Evolutionary conservation across 64 coral and sea anemone species (phyloP), one percentile per base, ranked within the genome.

Genomic region (Pachyseris speciosa): DNA sequence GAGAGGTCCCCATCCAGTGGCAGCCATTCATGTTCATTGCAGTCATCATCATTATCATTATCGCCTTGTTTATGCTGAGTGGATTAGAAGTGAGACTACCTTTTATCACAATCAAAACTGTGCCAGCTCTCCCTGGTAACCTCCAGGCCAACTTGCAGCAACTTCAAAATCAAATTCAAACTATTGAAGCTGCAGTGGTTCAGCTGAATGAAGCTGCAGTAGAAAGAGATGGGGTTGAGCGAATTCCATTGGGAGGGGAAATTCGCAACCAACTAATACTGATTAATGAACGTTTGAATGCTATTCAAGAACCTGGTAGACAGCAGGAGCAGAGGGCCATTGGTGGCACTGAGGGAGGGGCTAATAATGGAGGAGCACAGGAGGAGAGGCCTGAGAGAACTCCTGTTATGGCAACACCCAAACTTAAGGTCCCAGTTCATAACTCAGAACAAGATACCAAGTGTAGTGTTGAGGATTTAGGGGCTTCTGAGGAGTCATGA

Each of bases 11-110:
- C 27, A 33, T 92, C 3, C 89, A 95, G 55, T 99, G 97, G 97
- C 97, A 99, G 73, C 97, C 97, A 47, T 64, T 95, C 17, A 66
- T 99, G 86, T 92, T 99, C 28, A 10, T 95, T 43, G 68, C 90
- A 17, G 78, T 94, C 2, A 65, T 92, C 31, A 3, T 93, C 32
- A 58, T 95, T 41, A 63, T 83, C 7, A 67, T 93, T 43, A 31
- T 99, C 24, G 73, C 41, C 26, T 52, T 93, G 38, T 86, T 99
- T 63, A 78, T 86, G 29, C 11, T 99, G 1, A 90, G 77, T 59
- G 94, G 94, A 48, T 84, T 88, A n/a, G 93, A 89, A 38, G 84
- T 99, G n/a, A 93, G 28, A n/a, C 22, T 87, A 36, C 86, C 76
- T 12, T 85, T 94, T 75, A 29, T 94, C 26, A 44, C 81, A 55